Evolutionary conservation across 2,113 vertebrate genomes (phyloP).

Genomic region (Perca fluviatilis): DNA sequence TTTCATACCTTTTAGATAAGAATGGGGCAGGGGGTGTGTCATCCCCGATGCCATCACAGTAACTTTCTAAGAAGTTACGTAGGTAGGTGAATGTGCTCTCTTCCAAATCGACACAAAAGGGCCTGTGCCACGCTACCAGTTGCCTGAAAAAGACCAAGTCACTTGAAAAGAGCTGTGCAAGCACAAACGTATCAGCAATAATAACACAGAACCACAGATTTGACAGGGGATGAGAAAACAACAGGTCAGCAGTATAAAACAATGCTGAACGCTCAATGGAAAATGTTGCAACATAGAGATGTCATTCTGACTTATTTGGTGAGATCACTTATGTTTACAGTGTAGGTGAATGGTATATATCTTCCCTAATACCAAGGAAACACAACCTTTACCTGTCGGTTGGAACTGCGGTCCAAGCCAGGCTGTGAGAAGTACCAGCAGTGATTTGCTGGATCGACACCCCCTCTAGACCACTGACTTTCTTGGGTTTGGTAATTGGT

Average conservation of each 20-base stretch:
- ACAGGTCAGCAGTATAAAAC: not conserved
- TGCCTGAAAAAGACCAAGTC: constrained; percentile 83
- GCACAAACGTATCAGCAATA: constrained; percentile 5
- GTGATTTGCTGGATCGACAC: constrained; percentile 98
- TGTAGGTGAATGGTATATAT: not conserved
- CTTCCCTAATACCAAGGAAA: not conserved
- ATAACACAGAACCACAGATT: not conserved
- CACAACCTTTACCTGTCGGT: constrained; percentile 90
- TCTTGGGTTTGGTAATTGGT: constrained; percentile 98
- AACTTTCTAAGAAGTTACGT: constrained; percentile 95
- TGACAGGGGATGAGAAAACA: not conserved
- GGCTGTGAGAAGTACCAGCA: constrained; percentile 96
- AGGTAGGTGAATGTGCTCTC: constrained; percentile 98
- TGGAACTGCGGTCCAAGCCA: constrained; percentile 98
- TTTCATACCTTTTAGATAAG: constrained; percentile 91
- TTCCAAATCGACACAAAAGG: constrained; percentile 97
- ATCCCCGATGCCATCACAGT: constrained; percentile 94
- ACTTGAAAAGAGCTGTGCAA: constrained; percentile 6
- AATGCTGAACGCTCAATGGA: not conserved
- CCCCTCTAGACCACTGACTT: constrained; percentile 96
- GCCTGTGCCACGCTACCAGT: constrained; percentile 97
- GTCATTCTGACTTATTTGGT: not conserved
- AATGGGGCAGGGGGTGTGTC: constrained; percentile 94
- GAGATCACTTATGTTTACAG: not conserved
- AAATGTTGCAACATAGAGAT: not conserved